Conservation (phyloP, 2,888 invertebrate species). For the Aelia acuminata region DNA sequence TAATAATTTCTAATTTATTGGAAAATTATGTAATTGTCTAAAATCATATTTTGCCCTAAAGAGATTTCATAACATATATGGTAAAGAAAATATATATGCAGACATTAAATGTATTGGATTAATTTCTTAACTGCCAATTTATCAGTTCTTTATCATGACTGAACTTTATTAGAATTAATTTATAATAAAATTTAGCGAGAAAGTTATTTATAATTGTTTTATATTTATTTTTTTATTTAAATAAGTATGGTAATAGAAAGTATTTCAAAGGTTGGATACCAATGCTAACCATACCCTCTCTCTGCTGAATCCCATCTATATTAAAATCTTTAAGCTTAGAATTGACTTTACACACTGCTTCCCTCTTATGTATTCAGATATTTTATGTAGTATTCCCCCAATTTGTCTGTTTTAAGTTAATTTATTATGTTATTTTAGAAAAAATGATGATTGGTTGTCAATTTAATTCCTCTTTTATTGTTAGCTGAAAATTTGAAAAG, state of each 20-base stretch:
- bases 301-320: no score
- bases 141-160: background rate
- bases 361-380: no score
- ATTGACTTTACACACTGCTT: no score
- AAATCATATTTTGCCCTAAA: background rate
- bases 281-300: no score
- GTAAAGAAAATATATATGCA: constrained; percentile 26
- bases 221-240: no score
- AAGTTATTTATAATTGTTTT: background rate
- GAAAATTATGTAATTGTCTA: background rate
- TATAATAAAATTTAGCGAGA: background rate
- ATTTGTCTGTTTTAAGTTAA: background rate
- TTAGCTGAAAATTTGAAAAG: background rate
- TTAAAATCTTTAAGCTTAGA: no score
- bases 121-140: background rate
- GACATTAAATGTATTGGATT: background rate
- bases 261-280: no score
- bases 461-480: background rate
- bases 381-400: background rate
- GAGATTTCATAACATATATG: constrained; percentile 5
- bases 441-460: background rate
- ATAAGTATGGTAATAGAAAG: no score
- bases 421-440: background rate
- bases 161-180: background rate
- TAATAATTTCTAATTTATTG: background rate